Percentiles rank a stretch among this genome's conserved stretches.
These are phyloP conservation scores for Mylabris phalerata DNA, from an alignment of 1,140 invertebrate genomes.

Conservation along the genomic window DNA sequence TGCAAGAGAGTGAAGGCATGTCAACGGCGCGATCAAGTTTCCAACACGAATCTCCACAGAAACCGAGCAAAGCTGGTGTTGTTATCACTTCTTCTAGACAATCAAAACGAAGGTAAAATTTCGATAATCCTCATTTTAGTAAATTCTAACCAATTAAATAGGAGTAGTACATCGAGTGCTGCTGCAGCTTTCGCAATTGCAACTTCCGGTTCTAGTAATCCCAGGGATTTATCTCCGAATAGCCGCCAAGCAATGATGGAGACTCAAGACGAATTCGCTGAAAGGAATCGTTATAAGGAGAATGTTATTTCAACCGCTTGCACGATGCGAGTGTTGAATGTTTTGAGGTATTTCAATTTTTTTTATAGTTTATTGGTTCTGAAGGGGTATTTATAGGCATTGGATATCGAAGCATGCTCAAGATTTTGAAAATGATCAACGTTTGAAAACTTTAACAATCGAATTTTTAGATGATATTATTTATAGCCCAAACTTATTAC, in stretches of 20 bases:
- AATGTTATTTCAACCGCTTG: slow-evolving; percentile 87
- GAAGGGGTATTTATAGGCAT: slow-evolving; percentile 40
- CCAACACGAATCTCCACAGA: slow-evolving; percentile 53
- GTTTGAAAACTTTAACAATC: slow-evolving; percentile 69
- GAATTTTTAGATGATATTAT: slow-evolving; percentile 87
- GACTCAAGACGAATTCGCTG: slow-evolving; percentile 36
- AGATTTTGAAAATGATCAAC: slow-evolving; percentile 77
- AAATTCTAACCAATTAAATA: slow-evolving; percentile 37
- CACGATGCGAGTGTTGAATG: slow-evolving; percentile 88
- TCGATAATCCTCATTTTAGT: slow-evolving; percentile 1
- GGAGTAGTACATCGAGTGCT: slow-evolving; percentile 84
- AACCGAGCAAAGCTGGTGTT: slow-evolving; percentile 71
- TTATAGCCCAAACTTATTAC: slow-evolving; percentile 75
- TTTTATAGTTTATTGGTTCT: not conserved
- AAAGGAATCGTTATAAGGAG: slow-evolving; percentile 58
- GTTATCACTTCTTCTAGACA: slow-evolving; percentile 89
- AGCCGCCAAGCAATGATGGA: slow-evolving; percentile 17
- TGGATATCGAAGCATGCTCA: slow-evolving; percentile 66
- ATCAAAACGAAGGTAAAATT: slow-evolving; percentile 75
- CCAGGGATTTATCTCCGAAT: slow-evolving; percentile 50
- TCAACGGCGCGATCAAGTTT: slow-evolving; percentile 49
- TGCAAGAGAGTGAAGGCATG: slow-evolving; percentile 43
- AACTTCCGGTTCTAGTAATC: slow-evolving; percentile 80
- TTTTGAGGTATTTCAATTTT: slow-evolving; percentile 52
- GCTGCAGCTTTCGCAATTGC: slow-evolving; percentile 89